Conservation (phyloP, 1,140 invertebrate species). For the Drosophila sp. region DNA sequence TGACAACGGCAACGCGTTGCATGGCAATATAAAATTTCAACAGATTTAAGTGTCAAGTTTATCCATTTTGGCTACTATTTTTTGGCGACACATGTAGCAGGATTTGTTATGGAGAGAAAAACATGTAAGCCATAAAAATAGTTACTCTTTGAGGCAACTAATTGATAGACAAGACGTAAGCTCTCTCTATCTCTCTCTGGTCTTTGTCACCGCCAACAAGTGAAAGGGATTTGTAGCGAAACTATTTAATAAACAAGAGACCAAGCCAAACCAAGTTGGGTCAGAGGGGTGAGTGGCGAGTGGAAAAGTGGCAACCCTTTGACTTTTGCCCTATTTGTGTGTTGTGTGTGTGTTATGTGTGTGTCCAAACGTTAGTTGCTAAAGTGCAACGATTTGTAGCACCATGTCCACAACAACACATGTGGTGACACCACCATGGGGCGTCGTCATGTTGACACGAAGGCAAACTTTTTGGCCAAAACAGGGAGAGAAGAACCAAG, state of each 20-base stretch:
- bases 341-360: conserved; percentile 24
- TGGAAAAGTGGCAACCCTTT: conserved; percentile 34
- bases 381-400: conserved; percentile 52
- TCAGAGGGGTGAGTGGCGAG: not conserved
- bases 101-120: conserved; percentile 9
- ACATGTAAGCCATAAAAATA: conserved; percentile 37
- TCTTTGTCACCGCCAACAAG: conserved; percentile 23
- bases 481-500: conserved; percentile 29
- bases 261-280: conserved; percentile 6
- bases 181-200: not conserved
- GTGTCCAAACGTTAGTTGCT: not conserved
- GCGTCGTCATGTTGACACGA: conserved; percentile 50
- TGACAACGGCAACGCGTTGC: conserved; percentile 10
- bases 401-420: conserved; percentile 15
- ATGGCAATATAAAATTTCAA: conserved; percentile 3
- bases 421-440: conserved; percentile 47
- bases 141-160: conserved; percentile 25
- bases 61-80: not conserved
- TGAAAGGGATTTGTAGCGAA: conserved; percentile 46
- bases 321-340: conserved; percentile 49
- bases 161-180: conserved; percentile 42
- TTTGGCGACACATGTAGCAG: not conserved
- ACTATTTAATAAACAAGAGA: conserved; percentile 56
- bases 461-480: conserved; percentile 40
- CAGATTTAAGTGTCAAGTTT: conserved; percentile 12